Base-by-base conservation (phyloP, 1,140 invertebrate species). In the Aphaenogaster ashmeadi region DNA sequence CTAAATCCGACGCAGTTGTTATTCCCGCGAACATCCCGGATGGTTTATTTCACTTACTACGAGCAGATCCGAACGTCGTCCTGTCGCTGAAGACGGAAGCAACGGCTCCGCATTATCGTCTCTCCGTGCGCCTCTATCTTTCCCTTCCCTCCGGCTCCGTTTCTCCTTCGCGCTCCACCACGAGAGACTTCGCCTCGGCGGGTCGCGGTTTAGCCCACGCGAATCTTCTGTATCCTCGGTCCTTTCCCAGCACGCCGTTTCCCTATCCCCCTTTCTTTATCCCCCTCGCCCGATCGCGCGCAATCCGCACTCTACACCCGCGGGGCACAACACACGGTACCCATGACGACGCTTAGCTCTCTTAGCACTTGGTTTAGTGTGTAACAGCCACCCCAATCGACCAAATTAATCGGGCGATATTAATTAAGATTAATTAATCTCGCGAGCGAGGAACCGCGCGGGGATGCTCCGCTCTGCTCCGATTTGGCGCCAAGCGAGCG, bases 271-370 rank as follows among this genome's bases (percentile, higher is more conserved):
- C 67, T 47, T 27, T 62, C 7, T 21, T 33, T 54, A 71, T 50
- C 15, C 15, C 27, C 13, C 18, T 74, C 71, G 18, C 9, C 58
- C 56, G 54, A 81, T 85, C 66, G 60, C 77, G 66, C 69, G 41
- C 38, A 67, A 69, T 72, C 88, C 50, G 44, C 88, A 93, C 91
- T 67, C 41, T 92, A 92, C 90, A 94, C 88, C 87, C 90, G 84
- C 90, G 80, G 72, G 77, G 62, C 93, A 94, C 93, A 94, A 93
- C 92, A 93, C 92, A 87, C 69, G 87, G 88, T 93, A 92, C 92
- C 93, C 93, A 94, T 93, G 92, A 87, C 90, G 90, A 93, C 93
- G 87, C 83, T 87, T 85, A 50, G 74, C 54, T 69, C 69, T 78
- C 27, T 79, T 21, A 33, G 79, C 86, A 86, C 90, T 85, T 72